Evolutionary conservation across 2,113 vertebrate genomes (phyloP).

Genomic region (Bambusicola thoracicus): DNA sequence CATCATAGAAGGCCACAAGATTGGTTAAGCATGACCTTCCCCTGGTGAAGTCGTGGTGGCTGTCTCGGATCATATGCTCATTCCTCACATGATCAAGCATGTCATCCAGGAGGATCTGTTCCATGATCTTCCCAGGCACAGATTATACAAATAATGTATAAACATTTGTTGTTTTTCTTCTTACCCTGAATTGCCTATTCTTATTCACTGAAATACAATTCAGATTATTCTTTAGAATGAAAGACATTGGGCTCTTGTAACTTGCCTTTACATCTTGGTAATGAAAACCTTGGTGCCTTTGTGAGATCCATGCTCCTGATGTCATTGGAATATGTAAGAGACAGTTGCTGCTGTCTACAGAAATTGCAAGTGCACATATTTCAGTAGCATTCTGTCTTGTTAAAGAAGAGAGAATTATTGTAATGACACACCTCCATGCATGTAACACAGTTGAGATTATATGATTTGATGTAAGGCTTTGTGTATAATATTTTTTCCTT

Average conservation of each 20-base stretch:
- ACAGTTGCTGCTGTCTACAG: background rate
- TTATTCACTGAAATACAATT: background rate
- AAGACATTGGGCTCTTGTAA: background rate
- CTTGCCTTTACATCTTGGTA: background rate
- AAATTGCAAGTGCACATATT: background rate
- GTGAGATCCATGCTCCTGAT: background rate
- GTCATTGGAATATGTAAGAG: background rate
- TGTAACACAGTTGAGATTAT: background rate
- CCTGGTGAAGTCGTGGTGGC: too few species aligned
- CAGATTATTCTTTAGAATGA: background rate
- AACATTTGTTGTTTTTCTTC: background rate
- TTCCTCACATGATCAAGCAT: too few species aligned
- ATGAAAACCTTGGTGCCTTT: background rate
- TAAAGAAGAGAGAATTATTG: constrained; percentile 4
- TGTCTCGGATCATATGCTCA: too few species aligned
- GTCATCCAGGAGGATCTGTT: too few species aligned
- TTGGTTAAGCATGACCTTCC: too few species aligned
- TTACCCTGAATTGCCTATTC: background rate
- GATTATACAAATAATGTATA: background rate
- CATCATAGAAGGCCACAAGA: too few species aligned
- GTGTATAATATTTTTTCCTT: background rate
- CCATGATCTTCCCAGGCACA: too few species aligned
- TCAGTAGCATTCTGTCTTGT: background rate
- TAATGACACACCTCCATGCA: background rate
- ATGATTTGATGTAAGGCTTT: constrained; percentile 1